Base-by-base conservation (phyloP, 2,113 vertebrate species). In the Lutjanus erythropterus region DNA sequence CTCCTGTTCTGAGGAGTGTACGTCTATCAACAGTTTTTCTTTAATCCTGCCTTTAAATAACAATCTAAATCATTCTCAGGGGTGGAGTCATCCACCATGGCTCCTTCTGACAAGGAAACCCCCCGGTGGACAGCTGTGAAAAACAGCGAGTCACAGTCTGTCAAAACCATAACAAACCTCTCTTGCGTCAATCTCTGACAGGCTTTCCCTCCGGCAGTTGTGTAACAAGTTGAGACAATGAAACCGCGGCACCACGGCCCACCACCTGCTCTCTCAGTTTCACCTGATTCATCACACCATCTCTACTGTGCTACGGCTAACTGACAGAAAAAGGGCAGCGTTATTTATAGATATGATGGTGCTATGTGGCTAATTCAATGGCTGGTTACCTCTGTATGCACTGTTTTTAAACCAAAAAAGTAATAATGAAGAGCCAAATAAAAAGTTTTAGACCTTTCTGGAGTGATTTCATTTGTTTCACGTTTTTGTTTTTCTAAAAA, bases 131-230 rank as follows among this genome's bases (percentile, higher is more conserved):
- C 89, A 87, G 86, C 89, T 90, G 86, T 75, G 68, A 84, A 86
- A 84, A 78, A 71, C 80, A 87, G 86, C 73, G n/a, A 90, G 87
- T 91, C 89, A 88, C 75, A 66, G 67, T 86, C 75, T 74, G 85
- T 85, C 84, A 87, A 61, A 89, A 88, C 88, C 91, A 92, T 59
- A 92, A 92, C 92, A 92, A 91, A 86, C 82, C 27, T 75, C 77
- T 83, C 76, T 52, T 88, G 75, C 89, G 81, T 92, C 90, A 90
- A 65, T 39, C 83, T 71, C 58, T 74, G 19, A 89, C 77, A 84
- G 75, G 86, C 71, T 86, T 86, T 81, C 85, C 87, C 88, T 78
- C 49, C 29, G 61, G 87, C 90, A 4, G 73, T 79, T 81, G 78
- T 83, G 88, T 68, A 85, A 88, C 93, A 87, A 81, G 89, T 90